phyloP scores from a whole-genome alignment of 2,888 invertebrate genomes.

The Lacanobia wlatinum region DNA sequence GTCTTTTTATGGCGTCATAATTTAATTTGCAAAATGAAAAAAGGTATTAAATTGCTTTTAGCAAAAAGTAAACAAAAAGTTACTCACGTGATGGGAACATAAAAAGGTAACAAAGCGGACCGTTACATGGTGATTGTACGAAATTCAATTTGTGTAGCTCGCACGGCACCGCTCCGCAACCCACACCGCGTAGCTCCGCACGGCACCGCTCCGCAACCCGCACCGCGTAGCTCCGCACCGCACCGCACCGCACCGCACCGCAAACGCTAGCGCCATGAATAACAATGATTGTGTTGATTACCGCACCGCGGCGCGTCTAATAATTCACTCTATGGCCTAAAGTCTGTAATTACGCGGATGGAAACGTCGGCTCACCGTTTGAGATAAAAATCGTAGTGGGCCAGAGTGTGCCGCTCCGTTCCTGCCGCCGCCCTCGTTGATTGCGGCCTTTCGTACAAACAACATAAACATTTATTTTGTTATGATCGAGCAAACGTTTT shows the following conservation, averaged over 20 bases:
- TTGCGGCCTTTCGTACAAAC: slow-evolving; percentile 80
- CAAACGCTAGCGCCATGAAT: slow-evolving; percentile 81
- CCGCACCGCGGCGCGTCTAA: slow-evolving; percentile 85
- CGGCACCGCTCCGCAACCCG: slow-evolving; percentile 16
- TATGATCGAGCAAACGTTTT: slow-evolving; percentile 69
- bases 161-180: slow-evolving; percentile 11
- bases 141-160: slow-evolving; percentile 83
- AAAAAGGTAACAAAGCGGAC: slow-evolving; percentile 76
- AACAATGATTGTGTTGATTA: slow-evolving; percentile 89
- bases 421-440: slow-evolving; percentile 76
- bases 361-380: slow-evolving; percentile 89
- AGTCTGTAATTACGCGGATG: slow-evolving; percentile 89
- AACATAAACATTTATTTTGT: slow-evolving; percentile 87
- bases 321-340: slow-evolving; percentile 89
- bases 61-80: slow-evolving; percentile 64
- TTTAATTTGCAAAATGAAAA: slow-evolving; percentile 55
- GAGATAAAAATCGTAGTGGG: slow-evolving; percentile 86
- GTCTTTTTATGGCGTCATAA: slow-evolving; percentile 49
- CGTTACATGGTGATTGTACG: slow-evolving; percentile 79
- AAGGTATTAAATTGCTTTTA: slow-evolving; percentile 55
- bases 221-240: slow-evolving; percentile 21
- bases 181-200: slow-evolving; percentile 11
- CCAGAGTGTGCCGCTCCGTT: slow-evolving; percentile 64
- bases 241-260: slow-evolving; percentile 53
- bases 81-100: slow-evolving; percentile 58